phyloP scores from a whole-genome alignment of 2,888 invertebrate genomes.

The Hedychridium roseum region DNA sequence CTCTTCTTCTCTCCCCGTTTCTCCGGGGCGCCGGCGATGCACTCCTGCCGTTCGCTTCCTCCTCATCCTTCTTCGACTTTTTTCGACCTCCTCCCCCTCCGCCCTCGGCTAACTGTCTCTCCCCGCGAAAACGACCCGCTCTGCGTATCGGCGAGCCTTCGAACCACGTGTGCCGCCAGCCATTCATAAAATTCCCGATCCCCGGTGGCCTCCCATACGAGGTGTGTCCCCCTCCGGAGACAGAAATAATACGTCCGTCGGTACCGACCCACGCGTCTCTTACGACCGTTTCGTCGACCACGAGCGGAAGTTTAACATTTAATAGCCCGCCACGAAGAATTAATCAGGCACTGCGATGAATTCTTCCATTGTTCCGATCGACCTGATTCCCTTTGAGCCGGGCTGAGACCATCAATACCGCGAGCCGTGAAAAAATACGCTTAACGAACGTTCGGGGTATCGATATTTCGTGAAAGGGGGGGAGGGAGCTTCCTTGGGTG shows the following conservation, averaged over 20 bases:
- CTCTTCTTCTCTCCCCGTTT: slow-evolving; percentile 26
- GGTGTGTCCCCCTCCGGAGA: too few species aligned
- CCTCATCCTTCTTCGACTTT: slow-evolving; percentile 3
- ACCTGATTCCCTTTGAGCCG: too few species aligned
- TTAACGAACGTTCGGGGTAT: too few species aligned
- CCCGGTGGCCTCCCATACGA: too few species aligned
- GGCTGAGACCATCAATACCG: background rate
- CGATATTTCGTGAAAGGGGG: slow-evolving; percentile 25
- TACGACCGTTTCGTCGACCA: too few species aligned
- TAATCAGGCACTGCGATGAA: too few species aligned
- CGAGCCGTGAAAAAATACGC: background rate
- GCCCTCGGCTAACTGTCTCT: slow-evolving; percentile 26
- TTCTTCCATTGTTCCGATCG: too few species aligned
- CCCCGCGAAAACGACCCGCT: slow-evolving; percentile 27
- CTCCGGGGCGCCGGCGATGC: background rate
- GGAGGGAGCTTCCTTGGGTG: slow-evolving; percentile 10
- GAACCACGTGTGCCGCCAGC: slow-evolving; percentile 39
- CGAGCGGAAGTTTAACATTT: too few species aligned
- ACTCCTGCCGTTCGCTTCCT: background rate
- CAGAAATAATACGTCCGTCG: too few species aligned
- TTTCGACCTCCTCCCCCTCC: too few species aligned
- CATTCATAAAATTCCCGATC: slow-evolving; percentile 42
- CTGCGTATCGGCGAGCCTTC: slow-evolving; percentile 38
- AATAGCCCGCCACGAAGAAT: too few species aligned
- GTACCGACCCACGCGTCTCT: too few species aligned